Base-by-base conservation (phyloP, 2,888 invertebrate genomes). In the Lobophora halterata region DNA sequence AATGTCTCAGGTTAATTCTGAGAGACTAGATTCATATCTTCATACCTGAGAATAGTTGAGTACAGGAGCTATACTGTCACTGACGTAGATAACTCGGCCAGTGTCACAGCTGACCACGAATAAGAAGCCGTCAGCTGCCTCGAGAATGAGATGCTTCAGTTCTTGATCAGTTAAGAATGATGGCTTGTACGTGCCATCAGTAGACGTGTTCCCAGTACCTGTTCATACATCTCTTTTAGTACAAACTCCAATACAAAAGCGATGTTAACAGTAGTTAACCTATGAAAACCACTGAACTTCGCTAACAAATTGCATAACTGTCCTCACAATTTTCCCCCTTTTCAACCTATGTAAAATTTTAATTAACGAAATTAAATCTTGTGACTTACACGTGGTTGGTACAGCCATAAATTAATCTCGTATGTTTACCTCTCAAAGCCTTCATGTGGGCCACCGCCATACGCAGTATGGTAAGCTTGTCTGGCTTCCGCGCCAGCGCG, bases 371-470 rank as follows among this genome's bases (percentile, higher is more conserved):
- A n/a, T n/a, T n/a, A n/a, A n/a, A n/a, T n/a, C n/a, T n/a, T n/a
- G n/a, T n/a, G n/a, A n/a, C n/a, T n/a, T n/a, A n/a, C n/a, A n/a
- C n/a, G n/a, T n/a, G n/a, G n/a, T n/a, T n/a, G n/a, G n/a, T n/a
- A n/a, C n/a, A n/a, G n/a, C n/a, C n/a, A n/a, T n/a, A n/a, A 14
- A 14, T 7, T 23, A 3, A 6, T 11, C n/a, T 10, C 18, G 1
- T 23, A 13, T 12, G 14, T 9, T 4, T 70, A 96, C 97, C 98
- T 90, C 98, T 91, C 42, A 99, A 91, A 34, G 95, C 95, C 89
- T 99, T 98, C 99, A 99, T 99, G 80, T 99, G 99, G 9, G 98
- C 97, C 43, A 99, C 99, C 27, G 99, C 99, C 99, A 99, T 99
- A 68, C 99, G 92, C 47, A 99, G 91, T 77, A 99, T 99, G 62